Evolutionary conservation across 2,797 vertebrate species (phyloP), one percentile per base, ranked within the genome.

Genomic region (Arrhamphus sclerolepis): DNA sequence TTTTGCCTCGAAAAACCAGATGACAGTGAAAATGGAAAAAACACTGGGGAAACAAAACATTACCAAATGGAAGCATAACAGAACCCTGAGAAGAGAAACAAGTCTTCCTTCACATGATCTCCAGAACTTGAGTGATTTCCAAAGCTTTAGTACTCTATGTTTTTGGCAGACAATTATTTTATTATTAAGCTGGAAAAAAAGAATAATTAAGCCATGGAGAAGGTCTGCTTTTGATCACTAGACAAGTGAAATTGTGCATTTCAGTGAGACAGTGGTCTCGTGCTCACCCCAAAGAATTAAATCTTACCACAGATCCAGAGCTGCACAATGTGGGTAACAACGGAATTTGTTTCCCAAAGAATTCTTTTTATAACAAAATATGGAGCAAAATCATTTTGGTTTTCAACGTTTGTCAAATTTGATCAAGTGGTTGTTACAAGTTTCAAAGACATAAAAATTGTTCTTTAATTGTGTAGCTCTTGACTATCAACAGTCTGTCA

Each of bases 11-110:
- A 64, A 78, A 81, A 81, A 71, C 47, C 73, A 78, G 72, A 83
- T 58, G 76, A 76, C 59, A 71, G 65, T 5, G 18, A 77, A 74
- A 69, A 80, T 67, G 66, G 78, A 78, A 83, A 75, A 72, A 69
- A 56, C 29, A 43, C 56, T 71, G n/a, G 64, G 46, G 48, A 76
- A 82, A 81, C 58, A 71, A 67, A 83, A 66, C 65, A 50, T 65
- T 43, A 66, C 73, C 65, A 66, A 65, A 68, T 44, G 61, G 41
- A 82, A 78, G 60, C 60, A 72, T 72, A 83, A 57, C 67, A 75
- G 52, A 78, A 50, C 44, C 72, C 44, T 53, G 24, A 68, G 16
- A 66, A 63, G 4, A 75, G 70, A 69, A 81, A 66, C 46, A 51
- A 58, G 10, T 65, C 34, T 38, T 66, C 28, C 65, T 34, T 58